Percentiles rank a stretch among this genome's conserved stretches.
Conservation (phyloP, 1,140 invertebrate genomes). For the Acromyrmex echinatior region DNA sequence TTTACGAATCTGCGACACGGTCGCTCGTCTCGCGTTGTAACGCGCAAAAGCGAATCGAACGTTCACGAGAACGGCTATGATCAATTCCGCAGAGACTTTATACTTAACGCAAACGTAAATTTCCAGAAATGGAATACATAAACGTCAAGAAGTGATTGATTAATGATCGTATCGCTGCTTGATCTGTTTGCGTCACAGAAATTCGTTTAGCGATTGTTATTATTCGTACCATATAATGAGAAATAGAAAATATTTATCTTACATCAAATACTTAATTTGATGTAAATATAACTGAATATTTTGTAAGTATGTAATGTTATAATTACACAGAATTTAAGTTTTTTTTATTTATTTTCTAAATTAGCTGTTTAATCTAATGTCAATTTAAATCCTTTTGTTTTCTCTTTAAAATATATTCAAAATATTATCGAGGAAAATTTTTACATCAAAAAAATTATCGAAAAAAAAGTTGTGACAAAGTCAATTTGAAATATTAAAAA, state of each 20-base stretch:
- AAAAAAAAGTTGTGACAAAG: neutral
- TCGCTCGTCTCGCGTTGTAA: slow-evolving; percentile 24
- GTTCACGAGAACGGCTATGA: neutral
- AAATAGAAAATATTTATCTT: neutral
- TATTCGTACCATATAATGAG: neutral
- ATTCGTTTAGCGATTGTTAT: neutral
- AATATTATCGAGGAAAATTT: neutral
- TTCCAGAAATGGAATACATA: slow-evolving; percentile 30
- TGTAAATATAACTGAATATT: slow-evolving; percentile 18
- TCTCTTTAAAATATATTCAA: neutral
- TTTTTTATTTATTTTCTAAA: neutral
- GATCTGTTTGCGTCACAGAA: neutral
- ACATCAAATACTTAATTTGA: neutral
- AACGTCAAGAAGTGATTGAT: slow-evolving; percentile 11
- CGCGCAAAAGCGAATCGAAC: slow-evolving; percentile 9
- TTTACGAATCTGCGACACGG: slow-evolving; percentile 54
- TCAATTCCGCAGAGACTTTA: neutral
- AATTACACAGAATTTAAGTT: neutral
- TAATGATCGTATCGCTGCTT: neutral
- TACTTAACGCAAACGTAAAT: neutral
- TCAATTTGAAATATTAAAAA: neutral
- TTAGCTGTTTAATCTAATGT: neutral
- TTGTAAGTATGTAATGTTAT: neutral
- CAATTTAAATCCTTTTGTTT: neutral
- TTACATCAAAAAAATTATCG: neutral